Evolutionary conservation across 2,797 vertebrate species (phyloP).

Genomic region (Agapornis canus): DNA sequence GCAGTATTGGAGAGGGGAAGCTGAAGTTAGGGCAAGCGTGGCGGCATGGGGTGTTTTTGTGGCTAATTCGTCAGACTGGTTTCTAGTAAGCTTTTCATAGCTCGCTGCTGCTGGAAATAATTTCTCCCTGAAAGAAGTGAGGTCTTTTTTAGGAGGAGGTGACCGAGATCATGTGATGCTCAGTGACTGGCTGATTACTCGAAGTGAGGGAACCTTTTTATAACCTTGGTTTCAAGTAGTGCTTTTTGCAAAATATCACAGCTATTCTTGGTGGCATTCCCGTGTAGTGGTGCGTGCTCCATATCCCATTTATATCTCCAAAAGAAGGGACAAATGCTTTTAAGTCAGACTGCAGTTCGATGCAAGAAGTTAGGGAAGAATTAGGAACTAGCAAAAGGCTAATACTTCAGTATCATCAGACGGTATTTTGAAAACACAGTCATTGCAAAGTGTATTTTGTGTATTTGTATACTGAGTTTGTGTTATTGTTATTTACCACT

Average conservation of each 20-base stretch:
- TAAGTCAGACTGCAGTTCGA: not conserved
- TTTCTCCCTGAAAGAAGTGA: not conserved
- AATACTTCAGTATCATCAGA: not conserved
- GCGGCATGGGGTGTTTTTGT: not conserved
- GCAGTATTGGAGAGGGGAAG: not conserved
- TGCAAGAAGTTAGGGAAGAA: not conserved
- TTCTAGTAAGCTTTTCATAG: conserved; percentile 1
- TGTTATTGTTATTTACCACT: not conserved
- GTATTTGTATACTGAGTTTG: too few relatives aligned
- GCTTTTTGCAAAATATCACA: conserved; percentile 52
- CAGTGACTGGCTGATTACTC: conserved; percentile 13
- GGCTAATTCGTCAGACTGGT: not conserved
- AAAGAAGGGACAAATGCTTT: not conserved
- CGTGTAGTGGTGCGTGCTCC: not conserved
- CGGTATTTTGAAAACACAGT: not conserved
- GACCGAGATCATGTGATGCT: not conserved
- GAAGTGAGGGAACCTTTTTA: conserved; percentile 25
- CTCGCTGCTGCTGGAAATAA: not conserved
- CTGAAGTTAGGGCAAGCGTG: not conserved
- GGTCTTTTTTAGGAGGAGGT: conserved; percentile 25
- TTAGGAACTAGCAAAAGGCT: not conserved
- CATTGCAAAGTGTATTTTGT: not conserved
- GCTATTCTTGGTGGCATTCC: conserved; percentile 53
- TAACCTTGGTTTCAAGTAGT: conserved; percentile 46
- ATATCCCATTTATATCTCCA: conserved; percentile 25